These are phyloP conservation scores for Chloropsis hardwickii DNA, from an alignment of 2,113 vertebrate genomes.

Conservation along the genomic window DNA sequence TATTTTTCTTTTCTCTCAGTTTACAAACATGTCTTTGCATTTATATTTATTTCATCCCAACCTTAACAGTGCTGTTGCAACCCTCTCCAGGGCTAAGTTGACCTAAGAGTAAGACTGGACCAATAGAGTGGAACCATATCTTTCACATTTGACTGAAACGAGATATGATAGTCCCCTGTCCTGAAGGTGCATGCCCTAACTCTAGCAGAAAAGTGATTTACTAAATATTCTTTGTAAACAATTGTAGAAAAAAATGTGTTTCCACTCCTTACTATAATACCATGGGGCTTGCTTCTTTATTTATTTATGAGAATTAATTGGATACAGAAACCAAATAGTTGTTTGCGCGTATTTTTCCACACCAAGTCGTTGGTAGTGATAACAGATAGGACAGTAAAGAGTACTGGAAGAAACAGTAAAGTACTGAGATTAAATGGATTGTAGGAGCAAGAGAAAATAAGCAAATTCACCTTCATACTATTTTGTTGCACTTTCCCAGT, in stretches of 20 bases:
- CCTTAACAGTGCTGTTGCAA: not conserved
- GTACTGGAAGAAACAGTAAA: not conserved
- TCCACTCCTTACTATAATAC: not conserved
- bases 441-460: not conserved
- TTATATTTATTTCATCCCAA: not conserved
- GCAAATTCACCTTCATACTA: not conserved
- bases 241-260: not conserved
- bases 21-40: not conserved
- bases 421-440: not conserved
- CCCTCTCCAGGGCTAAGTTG: not conserved
- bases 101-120: not conserved
- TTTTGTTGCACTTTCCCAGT: not conserved
- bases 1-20: not conserved
- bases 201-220: not conserved
- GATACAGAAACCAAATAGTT: not conserved
- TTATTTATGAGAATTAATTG: not conserved
- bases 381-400: not conserved
- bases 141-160: not conserved
- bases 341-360: not conserved
- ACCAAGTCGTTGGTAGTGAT: not conserved
- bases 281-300: not conserved
- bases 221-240: not conserved
- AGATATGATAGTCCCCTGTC: not conserved
- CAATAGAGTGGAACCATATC: not conserved
- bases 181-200: not conserved